Percentiles rank a stretch among this genome's conserved stretches.
phyloP scores from a whole-genome alignment of 1,140 invertebrate species.

The Achroia grisella region DNA sequence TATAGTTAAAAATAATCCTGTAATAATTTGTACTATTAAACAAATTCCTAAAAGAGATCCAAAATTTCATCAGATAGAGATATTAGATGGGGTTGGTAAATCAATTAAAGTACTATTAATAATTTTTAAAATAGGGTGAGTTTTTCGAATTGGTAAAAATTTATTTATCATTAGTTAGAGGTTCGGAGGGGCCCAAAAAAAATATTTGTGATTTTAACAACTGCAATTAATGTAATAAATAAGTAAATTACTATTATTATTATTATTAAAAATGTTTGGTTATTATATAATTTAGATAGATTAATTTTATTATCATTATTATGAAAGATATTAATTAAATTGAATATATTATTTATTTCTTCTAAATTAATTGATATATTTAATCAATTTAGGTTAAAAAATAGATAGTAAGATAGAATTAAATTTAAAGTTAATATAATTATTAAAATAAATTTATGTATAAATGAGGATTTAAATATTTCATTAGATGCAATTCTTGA shows the following conservation, averaged over 20 bases:
- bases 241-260: conserved; percentile 70
- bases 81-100: conserved; percentile 73
- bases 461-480: conserved; percentile 60
- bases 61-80: conserved; percentile 72
- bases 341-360: conserved; percentile 30
- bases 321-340: conserved; percentile 26
- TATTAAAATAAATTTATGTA: conserved; percentile 29
- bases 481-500: conserved; percentile 73
- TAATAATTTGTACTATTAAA: conserved; percentile 76
- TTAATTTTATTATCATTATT: conserved; percentile 44
- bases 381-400: conserved; percentile 29
- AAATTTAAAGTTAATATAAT: conserved; percentile 13
- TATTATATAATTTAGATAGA: conserved; percentile 65
- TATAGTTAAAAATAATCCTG: conserved; percentile 76
- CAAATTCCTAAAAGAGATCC: conserved; percentile 75
- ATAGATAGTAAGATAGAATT: conserved; percentile 24
- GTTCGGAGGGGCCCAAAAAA: conserved; percentile 29
- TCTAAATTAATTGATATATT: conserved; percentile 23
- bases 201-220: conserved; percentile 66
- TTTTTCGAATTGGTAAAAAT: conserved; percentile 61
- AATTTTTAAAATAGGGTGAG: conserved; percentile 61
- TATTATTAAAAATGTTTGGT: conserved; percentile 51
- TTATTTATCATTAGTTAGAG: conserved; percentile 43
- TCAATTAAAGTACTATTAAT: conserved; percentile 73
- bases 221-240: conserved; percentile 66